phyloP scores from a whole-genome alignment of 2,888 invertebrate genomes.

The Tribolium freemani region DNA sequence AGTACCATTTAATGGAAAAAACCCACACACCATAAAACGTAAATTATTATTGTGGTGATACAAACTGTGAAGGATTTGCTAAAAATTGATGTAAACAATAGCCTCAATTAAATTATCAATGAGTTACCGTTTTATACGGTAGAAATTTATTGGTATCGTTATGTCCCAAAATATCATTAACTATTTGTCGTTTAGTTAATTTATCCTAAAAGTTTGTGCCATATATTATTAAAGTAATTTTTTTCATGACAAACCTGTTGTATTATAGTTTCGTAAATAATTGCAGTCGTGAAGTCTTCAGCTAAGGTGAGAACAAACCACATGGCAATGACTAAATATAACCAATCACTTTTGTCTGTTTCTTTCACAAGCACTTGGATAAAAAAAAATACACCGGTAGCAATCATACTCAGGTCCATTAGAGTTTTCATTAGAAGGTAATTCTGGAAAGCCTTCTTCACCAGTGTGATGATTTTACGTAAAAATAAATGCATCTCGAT shows the following conservation, averaged over 20 bases:
- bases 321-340: not conserved
- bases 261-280: not conserved
- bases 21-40: not conserved
- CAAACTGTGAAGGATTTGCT: not conserved
- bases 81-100: not conserved
- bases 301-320: not conserved
- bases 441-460: not conserved
- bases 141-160: not conserved
- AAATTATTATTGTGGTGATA: not conserved
- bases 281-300: not conserved
- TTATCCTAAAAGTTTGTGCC: not conserved
- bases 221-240: not conserved
- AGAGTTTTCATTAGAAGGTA: not conserved
- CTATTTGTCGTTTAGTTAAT: not conserved
- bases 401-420: not conserved
- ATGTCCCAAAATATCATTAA: not conserved
- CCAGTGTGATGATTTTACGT: not conserved
- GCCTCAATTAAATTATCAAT: not conserved
- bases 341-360: not conserved
- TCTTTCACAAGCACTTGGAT: not conserved
- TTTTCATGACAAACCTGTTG: not conserved
- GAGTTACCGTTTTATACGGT: not conserved
- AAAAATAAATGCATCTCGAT: not conserved
- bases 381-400: not conserved
- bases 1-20: constrained; percentile 1